These are phyloP conservation scores for Tetrao urogallus DNA, from an alignment of 2,113 vertebrate species.

Conservation along the genomic window DNA sequence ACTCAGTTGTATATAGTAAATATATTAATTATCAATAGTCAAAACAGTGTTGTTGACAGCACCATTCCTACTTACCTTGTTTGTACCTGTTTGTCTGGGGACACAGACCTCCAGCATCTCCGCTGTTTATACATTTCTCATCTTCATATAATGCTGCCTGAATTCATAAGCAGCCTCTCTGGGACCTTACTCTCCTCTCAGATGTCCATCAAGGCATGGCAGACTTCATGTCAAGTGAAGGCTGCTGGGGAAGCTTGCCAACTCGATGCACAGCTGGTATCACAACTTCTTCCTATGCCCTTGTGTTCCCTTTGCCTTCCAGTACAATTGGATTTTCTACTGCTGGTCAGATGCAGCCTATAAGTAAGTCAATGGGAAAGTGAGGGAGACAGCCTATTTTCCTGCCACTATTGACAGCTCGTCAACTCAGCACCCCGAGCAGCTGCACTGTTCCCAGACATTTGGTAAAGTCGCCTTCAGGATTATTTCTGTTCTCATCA, in stretches of 20 bases:
- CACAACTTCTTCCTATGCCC: neutral
- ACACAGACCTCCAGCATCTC: neutral
- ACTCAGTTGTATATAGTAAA: neutral
- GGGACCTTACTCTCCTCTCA: fast-evolving
- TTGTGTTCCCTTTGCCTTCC: neutral
- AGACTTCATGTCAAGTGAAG: neutral
- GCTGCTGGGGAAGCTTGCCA: fast-evolving
- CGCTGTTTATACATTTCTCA: neutral
- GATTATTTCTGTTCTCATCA: neutral
- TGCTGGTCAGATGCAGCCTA: neutral
- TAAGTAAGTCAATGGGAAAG: neutral
- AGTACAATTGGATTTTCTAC: neutral
- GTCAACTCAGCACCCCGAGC: fast-evolving
- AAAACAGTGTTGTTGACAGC: neutral
- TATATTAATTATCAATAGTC: neutral
- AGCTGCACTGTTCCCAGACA: neutral
- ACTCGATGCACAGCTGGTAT: neutral
- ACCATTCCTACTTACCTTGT: neutral
- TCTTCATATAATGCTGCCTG: neutral
- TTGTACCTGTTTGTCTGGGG: neutral
- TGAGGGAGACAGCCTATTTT: neutral
- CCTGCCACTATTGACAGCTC: neutral
- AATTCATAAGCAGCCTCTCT: no score
- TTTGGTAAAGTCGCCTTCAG: neutral
- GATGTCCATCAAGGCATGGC: neutral